Conservation (phyloP, 2,797 vertebrate species). For the Potorous gilbertii region DNA sequence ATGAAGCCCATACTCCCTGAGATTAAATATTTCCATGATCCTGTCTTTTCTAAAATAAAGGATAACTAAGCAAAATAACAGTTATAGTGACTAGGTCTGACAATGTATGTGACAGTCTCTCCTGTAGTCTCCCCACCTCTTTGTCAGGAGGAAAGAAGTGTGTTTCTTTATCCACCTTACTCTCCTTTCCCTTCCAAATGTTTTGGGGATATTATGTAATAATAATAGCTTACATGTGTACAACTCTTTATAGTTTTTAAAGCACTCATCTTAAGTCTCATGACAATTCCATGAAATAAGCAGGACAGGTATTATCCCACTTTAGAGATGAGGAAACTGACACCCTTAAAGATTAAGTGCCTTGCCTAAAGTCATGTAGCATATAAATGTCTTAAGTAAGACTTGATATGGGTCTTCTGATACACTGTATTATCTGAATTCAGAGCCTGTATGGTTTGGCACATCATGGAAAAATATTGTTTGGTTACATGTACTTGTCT, state of each 20-base stretch:
- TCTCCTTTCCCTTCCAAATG: neutral
- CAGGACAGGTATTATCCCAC: neutral
- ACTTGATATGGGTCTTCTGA: neutral
- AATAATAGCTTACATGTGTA: neutral
- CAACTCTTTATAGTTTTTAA: neutral
- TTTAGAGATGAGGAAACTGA: constrained; percentile 28
- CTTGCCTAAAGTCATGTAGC: neutral
- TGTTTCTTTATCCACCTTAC: neutral
- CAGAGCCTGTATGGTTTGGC: neutral
- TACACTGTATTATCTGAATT: neutral
- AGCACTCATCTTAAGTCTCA: neutral
- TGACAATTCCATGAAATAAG: neutral
- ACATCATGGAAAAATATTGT: neutral
- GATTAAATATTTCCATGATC: neutral
- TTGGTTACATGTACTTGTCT: neutral
- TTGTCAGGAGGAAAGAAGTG: neutral
- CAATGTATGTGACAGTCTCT: neutral
- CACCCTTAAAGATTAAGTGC: neutral
- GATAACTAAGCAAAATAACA: neutral
- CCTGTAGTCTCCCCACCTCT: neutral
- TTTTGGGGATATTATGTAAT: neutral
- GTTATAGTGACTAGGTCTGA: neutral
- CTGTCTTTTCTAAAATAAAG: neutral
- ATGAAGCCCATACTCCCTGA: neutral
- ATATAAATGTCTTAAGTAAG: neutral